Evolutionary conservation across 2,113 vertebrate species (phyloP).

Genomic region (Oryzias celebensis): DNA sequence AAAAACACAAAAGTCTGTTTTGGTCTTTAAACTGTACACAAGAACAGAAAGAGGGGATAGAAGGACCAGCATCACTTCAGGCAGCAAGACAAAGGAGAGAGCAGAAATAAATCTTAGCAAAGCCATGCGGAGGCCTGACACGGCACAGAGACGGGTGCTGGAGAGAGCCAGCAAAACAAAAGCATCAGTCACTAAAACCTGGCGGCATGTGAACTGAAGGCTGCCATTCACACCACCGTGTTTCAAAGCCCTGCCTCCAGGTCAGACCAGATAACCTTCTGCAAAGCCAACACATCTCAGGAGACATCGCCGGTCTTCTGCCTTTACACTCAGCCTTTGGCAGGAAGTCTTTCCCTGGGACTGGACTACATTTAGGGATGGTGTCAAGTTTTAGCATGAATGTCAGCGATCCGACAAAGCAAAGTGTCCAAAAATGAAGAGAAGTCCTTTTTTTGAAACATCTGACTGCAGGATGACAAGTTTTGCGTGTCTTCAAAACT

Average conservation of each 20-base stretch:
- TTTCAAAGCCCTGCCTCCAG: constrained; percentile 41
- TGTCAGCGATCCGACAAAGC: not conserved
- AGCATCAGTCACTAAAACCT: constrained; percentile 28
- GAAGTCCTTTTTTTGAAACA: no score
- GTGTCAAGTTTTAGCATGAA: constrained; percentile 1
- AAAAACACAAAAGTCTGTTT: no score
- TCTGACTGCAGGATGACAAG: no score
- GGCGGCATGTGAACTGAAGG: constrained; percentile 29
- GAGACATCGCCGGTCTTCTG: constrained; percentile 23
- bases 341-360: constrained; percentile 25
- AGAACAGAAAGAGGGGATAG: not conserved
- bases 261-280: constrained; percentile 43
- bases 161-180: constrained; percentile 35
- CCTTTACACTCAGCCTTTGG: constrained; percentile 23
- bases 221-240: constrained; percentile 38
- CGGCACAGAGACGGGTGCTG: constrained; percentile 20
- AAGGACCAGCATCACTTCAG: constrained; percentile 24
- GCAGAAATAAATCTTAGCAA: not conserved
- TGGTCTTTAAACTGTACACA: no score
- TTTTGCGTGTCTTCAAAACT: no score
- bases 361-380: constrained; percentile 24
- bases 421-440: not conserved
- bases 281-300: constrained; percentile 14
- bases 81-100: constrained; percentile 4
- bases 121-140: constrained; percentile 16